These are phyloP conservation scores for Blennius ocellaris DNA, from an alignment of 2,113 vertebrate species.

Conservation along the genomic window DNA sequence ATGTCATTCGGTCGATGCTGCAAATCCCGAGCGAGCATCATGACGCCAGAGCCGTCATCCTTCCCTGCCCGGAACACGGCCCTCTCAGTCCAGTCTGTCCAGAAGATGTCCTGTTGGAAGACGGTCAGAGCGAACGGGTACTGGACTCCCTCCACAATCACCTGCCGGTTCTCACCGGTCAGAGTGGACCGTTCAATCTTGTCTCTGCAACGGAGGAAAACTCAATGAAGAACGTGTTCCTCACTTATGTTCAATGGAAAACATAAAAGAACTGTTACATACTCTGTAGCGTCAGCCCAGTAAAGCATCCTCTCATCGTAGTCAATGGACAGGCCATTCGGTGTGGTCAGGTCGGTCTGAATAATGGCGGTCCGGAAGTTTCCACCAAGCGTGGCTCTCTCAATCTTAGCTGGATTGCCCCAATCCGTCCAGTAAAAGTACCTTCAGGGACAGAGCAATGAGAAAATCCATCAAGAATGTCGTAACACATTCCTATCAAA, in stretches of 20 bases:
- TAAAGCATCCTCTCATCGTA: conserved; percentile 82
- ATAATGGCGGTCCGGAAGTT: conserved; percentile 76
- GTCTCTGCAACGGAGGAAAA: conserved; percentile 77
- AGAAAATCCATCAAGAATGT: neutral
- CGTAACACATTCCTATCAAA: neutral
- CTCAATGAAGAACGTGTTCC: neutral
- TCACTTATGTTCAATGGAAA: neutral
- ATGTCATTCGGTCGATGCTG: conserved; percentile 87
- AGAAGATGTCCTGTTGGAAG: conserved; percentile 92
- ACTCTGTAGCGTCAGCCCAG: conserved; percentile 80
- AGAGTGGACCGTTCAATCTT: conserved; percentile 90
- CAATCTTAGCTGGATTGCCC: conserved; percentile 79
- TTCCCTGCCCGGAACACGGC: conserved; percentile 90
- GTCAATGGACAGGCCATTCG: conserved; percentile 79
- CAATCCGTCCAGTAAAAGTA: conserved; percentile 85
- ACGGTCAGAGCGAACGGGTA: conserved; percentile 89
- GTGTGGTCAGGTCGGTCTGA: conserved; percentile 67
- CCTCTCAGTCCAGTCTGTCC: conserved; percentile 89
- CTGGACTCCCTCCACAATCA: conserved; percentile 84
- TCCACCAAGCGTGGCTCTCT: conserved; percentile 79
- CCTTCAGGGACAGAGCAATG: conserved; percentile 41
- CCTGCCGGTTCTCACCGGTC: conserved; percentile 86
- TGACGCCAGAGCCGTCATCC: conserved; percentile 89
- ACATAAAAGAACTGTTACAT: conserved; percentile 42
- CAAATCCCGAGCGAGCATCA: conserved; percentile 83